Conservation (phyloP, 2,888 invertebrate species). For the Macaria notata region DNA sequence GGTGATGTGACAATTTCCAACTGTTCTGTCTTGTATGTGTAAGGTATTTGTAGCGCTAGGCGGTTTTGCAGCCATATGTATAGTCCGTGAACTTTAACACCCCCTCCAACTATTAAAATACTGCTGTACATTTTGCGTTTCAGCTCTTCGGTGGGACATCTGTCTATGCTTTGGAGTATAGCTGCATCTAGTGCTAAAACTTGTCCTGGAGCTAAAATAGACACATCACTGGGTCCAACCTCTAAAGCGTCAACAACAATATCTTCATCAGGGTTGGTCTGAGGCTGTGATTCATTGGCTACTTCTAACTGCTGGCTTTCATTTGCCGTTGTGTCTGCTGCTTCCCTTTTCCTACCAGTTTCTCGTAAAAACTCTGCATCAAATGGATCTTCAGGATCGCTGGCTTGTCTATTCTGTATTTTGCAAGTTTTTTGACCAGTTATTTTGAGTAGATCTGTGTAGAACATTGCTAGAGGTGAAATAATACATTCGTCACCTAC, state of each 20-base stretch:
- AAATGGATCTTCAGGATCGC: constrained; percentile 95
- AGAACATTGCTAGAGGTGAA: constrained; percentile 93
- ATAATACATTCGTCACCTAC: constrained; percentile 96
- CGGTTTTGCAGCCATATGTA: constrained; percentile 94
- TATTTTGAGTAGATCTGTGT: constrained; percentile 93
- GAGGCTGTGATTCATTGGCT: constrained; percentile 73
- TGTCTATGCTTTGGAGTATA: constrained; percentile 94
- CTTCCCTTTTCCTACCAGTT: constrained; percentile 85
- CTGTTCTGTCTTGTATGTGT: constrained; percentile 89
- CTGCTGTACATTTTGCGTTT: constrained; percentile 97
- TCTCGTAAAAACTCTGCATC: constrained; percentile 96
- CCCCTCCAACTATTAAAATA: constrained; percentile 95
- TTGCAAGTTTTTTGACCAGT: constrained; percentile 89
- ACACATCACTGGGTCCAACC: constrained; percentile 83
- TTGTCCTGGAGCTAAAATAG: constrained; percentile 88
- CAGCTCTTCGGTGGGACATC: constrained; percentile 93
- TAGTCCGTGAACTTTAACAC: constrained; percentile 92
- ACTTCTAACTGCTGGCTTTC: constrained; percentile 76
- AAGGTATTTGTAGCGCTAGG: constrained; percentile 91
- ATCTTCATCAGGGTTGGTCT: constrained; percentile 84
- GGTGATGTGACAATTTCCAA: constrained; percentile 94
- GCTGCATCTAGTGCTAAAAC: constrained; percentile 95
- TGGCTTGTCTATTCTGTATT: constrained; percentile 86
- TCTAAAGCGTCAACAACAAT: constrained; percentile 86
- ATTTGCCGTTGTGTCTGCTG: constrained; percentile 65